phyloP scores from a whole-genome alignment of 1,140 invertebrate genomes.

The Drosophila murphyi region DNA sequence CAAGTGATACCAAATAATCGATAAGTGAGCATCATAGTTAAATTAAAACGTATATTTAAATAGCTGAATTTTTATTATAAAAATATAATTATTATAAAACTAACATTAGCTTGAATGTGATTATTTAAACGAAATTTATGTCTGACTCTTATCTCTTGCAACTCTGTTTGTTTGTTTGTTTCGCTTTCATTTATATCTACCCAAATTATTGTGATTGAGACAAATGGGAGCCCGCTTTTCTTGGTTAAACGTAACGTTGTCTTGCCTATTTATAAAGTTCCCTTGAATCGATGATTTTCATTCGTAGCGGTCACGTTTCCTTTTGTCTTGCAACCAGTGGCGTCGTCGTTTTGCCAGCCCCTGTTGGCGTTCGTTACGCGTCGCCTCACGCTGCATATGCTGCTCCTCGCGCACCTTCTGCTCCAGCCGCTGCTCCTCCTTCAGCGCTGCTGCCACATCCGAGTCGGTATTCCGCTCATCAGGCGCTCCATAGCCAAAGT shows the following conservation, averaged over 20 bases:
- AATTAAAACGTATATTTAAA: neutral
- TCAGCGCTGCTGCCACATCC: constrained; percentile 19
- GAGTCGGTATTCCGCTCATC: constrained; percentile 8
- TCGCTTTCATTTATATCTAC: neutral
- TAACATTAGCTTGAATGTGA: neutral
- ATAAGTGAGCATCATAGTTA: neutral
- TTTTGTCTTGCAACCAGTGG: constrained; percentile 2
- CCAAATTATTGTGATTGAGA: neutral
- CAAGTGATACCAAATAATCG: neutral
- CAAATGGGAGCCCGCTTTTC: too few species aligned
- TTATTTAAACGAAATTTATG: neutral
- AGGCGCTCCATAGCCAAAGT: constrained; percentile 46
- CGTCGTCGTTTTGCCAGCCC: neutral
- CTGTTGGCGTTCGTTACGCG: neutral
- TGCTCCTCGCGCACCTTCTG: constrained; percentile 57
- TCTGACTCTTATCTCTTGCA: neutral
- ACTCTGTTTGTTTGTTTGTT: neutral
- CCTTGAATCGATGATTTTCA: neutral
- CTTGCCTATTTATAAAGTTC: too few species aligned
- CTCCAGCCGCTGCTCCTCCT: constrained; percentile 53
- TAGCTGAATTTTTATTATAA: neutral
- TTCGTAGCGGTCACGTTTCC: constrained; percentile 30
- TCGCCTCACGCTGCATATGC: constrained; percentile 18
- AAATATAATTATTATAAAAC: constrained; percentile 23
- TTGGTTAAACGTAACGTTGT: too few species aligned